A percentile compares a stretch with the other conserved stretches of the same genome.
These are phyloP conservation scores for Diarsia dahlii DNA, from an alignment of 2,888 invertebrate species.

Conservation along the genomic window DNA sequence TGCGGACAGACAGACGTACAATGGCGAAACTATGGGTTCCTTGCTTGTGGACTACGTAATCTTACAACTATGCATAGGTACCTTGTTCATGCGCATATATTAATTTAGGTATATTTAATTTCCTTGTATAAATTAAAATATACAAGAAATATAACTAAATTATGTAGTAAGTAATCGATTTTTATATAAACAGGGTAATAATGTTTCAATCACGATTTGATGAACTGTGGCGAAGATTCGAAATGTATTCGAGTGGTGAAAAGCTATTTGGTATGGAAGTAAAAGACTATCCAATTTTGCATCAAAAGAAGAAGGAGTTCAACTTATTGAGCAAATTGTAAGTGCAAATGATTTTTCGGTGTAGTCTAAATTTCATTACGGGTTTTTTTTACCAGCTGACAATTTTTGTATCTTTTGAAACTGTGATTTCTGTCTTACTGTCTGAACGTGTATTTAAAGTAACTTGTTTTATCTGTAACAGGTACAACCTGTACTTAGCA, in stretches of 20 bases:
- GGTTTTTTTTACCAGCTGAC: neutral
- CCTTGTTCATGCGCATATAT: neutral
- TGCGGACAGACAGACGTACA: too few species aligned
- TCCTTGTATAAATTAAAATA: neutral
- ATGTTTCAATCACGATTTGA: slow-evolving; percentile 95
- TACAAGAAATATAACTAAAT: neutral
- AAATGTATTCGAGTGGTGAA: slow-evolving; percentile 96
- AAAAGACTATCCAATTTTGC: slow-evolving; percentile 95
- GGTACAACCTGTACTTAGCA: slow-evolving; percentile 92
- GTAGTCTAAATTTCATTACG: neutral
- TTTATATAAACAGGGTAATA: slow-evolving; percentile 88
- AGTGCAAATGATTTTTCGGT: slow-evolving; percentile 54
- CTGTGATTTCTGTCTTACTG: neutral
- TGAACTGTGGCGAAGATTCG: slow-evolving; percentile 95
- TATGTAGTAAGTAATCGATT: neutral
- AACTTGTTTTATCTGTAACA: slow-evolving; percentile 66
- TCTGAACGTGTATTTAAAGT: neutral
- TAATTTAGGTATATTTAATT: neutral
- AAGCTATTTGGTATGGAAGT: slow-evolving; percentile 95
- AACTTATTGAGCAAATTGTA: slow-evolving; percentile 96
- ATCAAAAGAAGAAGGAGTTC: slow-evolving; percentile 95
- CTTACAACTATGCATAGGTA: too few species aligned
- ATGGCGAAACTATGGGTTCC: too few species aligned
- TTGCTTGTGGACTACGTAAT: too few species aligned
- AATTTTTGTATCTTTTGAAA: neutral